Evolutionary conservation across 2,888 invertebrate genomes (phyloP).

Genomic region (Chrysopilus asiliformis): DNA sequence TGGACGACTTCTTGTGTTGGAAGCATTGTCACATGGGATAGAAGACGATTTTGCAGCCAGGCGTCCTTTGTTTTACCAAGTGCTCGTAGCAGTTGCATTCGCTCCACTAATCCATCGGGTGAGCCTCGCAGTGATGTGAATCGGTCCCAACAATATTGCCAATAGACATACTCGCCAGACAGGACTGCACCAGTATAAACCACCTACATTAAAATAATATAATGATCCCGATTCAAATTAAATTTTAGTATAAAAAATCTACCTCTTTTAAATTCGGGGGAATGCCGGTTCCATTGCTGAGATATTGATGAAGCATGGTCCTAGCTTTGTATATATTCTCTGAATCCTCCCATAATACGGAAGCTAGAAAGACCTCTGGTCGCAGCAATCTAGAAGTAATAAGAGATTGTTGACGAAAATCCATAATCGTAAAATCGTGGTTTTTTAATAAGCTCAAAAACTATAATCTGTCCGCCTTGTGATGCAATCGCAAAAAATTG

Average conservation of each 20-base stretch:
- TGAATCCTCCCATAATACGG: conserved; percentile 35
- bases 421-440: no score
- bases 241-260: conserved; percentile 9
- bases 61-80: conserved; percentile 36
- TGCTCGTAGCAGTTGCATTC: conserved; percentile 34
- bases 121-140: conserved; percentile 30
- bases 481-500: no score
- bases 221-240: neutral
- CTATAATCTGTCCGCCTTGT: no score
- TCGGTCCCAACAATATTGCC: conserved; percentile 37
- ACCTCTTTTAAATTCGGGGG: conserved; percentile 35
- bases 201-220: conserved; percentile 20
- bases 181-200: conserved; percentile 36
- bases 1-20: conserved; percentile 35
- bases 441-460: no score
- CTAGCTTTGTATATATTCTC: conserved; percentile 32
- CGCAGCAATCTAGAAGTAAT: conserved; percentile 27
- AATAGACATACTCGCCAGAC: conserved; percentile 35
- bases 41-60: conserved; percentile 36
- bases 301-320: conserved; percentile 30
- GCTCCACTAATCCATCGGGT: conserved; percentile 32
- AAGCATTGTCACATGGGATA: conserved; percentile 35
- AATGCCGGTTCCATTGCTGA: conserved; percentile 30
- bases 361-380: conserved; percentile 31
- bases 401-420: neutral